phyloP scores from a whole-genome alignment of 2,797 vertebrate genomes.

The Aplochiton taeniatus region DNA sequence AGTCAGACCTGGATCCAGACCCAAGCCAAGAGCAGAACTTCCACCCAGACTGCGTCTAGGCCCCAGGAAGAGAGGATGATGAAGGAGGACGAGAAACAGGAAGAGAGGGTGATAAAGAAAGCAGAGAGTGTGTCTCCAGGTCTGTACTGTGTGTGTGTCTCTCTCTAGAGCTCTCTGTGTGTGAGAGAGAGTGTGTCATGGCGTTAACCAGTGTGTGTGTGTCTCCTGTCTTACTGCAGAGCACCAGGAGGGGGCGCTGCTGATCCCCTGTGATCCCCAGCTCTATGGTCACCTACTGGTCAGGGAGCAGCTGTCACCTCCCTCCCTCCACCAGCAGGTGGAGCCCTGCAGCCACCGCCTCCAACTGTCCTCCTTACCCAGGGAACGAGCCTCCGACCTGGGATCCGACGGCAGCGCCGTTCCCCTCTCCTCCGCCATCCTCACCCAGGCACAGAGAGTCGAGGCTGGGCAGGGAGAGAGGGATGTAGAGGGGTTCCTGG shows the following conservation, averaged over 20 bases:
- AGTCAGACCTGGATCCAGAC: conserved; percentile 17
- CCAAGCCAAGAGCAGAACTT: background rate
- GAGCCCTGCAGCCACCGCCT: conserved; percentile 8
- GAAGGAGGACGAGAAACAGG: conserved; percentile 10
- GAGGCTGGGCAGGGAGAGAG: conserved; percentile 10
- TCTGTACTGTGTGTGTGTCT: background rate
- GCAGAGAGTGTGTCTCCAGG: conserved; percentile 12
- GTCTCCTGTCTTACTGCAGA: conserved; percentile 30
- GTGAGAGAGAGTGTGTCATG: too few species aligned
- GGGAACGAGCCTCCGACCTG: conserved; percentile 46
- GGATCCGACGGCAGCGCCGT: conserved; percentile 8
- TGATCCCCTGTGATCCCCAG: conserved; percentile 39
- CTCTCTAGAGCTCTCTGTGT: background rate
- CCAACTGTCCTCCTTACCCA: conserved; percentile 45
- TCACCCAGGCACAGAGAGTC: conserved; percentile 8
- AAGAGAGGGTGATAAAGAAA: conserved; percentile 1
- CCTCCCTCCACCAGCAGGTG: conserved; percentile 68
- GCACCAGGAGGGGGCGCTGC: conserved; percentile 12
- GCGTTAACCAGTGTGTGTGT: too few species aligned
- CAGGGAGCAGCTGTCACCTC: conserved; percentile 65
- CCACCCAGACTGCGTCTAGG: conserved; percentile 9
- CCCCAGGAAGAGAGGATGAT: conserved; percentile 15
- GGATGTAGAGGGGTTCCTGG: background rate
- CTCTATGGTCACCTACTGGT: conserved; percentile 72
- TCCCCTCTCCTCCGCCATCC: conserved; percentile 11